Evolutionary conservation across 2,113 vertebrate genomes (phyloP).

Genomic region (Bostrychus sinensis): DNA sequence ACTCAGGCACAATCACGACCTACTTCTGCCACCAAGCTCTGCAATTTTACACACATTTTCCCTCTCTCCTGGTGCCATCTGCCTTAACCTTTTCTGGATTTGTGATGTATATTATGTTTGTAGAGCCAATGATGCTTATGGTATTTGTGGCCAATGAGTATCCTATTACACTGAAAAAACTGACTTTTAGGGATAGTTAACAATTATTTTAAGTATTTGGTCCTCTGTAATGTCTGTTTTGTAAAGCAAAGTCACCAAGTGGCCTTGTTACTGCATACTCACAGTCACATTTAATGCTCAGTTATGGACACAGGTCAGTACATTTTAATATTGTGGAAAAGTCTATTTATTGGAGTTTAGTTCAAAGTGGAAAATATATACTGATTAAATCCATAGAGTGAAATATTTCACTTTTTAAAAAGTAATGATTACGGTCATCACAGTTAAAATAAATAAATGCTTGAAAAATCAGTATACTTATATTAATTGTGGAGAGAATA

Average conservation of each 20-base stretch:
- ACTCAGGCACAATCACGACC: slow-evolving; percentile 26
- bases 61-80: background rate
- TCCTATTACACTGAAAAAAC: too few species aligned
- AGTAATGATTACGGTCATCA: too few species aligned
- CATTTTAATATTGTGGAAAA: background rate
- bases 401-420: too few species aligned
- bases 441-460: too few species aligned
- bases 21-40: slow-evolving; percentile 20
- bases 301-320: background rate
- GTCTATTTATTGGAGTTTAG: too few species aligned
- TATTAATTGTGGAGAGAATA: too few species aligned
- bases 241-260: background rate
- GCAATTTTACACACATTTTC: background rate
- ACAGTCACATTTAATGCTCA: background rate
- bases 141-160: background rate
- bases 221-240: background rate
- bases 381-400: too few species aligned
- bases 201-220: background rate
- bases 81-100: background rate
- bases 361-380: too few species aligned
- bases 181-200: too few species aligned
- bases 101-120: background rate
- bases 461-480: too few species aligned
- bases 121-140: background rate
- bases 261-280: background rate